phyloP scores from a whole-genome alignment of 1,140 invertebrate genomes.

The Aphidius gifuensis region DNA sequence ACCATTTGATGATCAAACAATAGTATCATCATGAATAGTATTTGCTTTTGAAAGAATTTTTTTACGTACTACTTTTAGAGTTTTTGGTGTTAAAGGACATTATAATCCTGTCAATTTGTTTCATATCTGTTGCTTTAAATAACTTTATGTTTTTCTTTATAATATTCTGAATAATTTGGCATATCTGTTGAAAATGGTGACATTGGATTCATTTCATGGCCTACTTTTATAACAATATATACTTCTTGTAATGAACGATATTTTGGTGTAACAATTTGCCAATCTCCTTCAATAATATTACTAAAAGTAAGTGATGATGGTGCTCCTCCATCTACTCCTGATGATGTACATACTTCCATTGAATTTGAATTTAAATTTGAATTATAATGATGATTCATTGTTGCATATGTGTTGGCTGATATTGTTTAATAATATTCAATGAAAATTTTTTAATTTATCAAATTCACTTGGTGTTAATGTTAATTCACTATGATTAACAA shows the following conservation, averaged over 20 bases:
- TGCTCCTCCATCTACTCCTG: too few relatives aligned
- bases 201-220: conserved; percentile 70
- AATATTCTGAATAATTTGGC: conserved; percentile 65
- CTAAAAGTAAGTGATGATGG: not conserved
- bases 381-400: too few relatives aligned
- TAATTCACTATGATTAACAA: conserved; percentile 55
- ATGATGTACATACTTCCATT: too few relatives aligned
- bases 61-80: conserved; percentile 40
- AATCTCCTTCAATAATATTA: conserved; percentile 38
- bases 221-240: conserved; percentile 85
- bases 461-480: conserved; percentile 57
- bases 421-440: conserved; percentile 64
- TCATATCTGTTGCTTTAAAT: too few relatives aligned
- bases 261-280: conserved; percentile 38
- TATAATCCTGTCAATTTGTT: conserved; percentile 15
- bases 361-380: too few relatives aligned
- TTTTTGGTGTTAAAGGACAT: conserved; percentile 41
- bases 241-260: conserved; percentile 36
- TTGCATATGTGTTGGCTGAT: conserved; percentile 45
- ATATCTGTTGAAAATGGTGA: conserved; percentile 62
- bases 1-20: conserved; percentile 12
- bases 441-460: conserved; percentile 58
- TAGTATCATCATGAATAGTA: conserved; percentile 44
- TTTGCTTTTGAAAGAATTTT: conserved; percentile 34
- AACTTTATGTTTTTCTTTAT: too few relatives aligned